Evolutionary conservation across 2,113 vertebrate genomes (phyloP).

Genomic region (Caranx ignobilis): DNA sequence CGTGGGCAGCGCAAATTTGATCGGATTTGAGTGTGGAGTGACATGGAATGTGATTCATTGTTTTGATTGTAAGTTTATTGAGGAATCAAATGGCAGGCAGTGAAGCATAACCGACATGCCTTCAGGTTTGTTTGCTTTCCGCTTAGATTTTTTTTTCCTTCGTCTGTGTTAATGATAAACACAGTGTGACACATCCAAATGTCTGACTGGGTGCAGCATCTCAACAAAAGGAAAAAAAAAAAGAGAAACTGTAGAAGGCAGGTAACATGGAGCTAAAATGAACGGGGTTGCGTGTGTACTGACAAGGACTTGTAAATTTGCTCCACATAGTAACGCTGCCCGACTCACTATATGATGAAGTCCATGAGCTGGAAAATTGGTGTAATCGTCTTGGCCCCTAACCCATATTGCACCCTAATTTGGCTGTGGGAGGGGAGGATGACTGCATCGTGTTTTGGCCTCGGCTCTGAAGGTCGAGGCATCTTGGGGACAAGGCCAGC

Average conservation of each 20-base stretch:
- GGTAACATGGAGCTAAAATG: conserved; percentile 24
- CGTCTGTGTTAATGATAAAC: conserved; percentile 63
- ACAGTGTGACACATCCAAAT: conserved; percentile 60
- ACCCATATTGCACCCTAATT: conserved; percentile 66
- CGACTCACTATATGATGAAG: conserved; percentile 65
- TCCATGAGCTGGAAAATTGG: conserved; percentile 78
- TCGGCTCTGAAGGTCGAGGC: conserved; percentile 53
- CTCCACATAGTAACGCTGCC: conserved; percentile 36
- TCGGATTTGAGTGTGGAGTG: conserved; percentile 49
- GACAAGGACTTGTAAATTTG: conserved; percentile 24
- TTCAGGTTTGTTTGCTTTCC: conserved; percentile 69
- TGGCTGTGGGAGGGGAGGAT: conserved; percentile 51
- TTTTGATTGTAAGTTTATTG: conserved; percentile 62
- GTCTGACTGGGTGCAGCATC: conserved; percentile 48
- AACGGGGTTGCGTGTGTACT: background rate
- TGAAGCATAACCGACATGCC: conserved; percentile 52
- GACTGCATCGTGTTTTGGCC: conserved; percentile 61
- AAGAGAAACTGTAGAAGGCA: conserved; percentile 11
- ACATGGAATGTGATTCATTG: conserved; percentile 63
- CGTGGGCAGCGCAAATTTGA: conserved; percentile 33
- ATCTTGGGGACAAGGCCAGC: conserved; percentile 57
- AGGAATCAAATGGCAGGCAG: conserved; percentile 58
- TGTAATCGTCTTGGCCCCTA: conserved; percentile 75
- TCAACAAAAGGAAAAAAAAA: background rate
- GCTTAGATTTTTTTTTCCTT: conserved; percentile 42